These are phyloP conservation scores for Dolichotis patagonum DNA, from an alignment of 2,113 vertebrate genomes.

Conservation along the genomic window DNA sequence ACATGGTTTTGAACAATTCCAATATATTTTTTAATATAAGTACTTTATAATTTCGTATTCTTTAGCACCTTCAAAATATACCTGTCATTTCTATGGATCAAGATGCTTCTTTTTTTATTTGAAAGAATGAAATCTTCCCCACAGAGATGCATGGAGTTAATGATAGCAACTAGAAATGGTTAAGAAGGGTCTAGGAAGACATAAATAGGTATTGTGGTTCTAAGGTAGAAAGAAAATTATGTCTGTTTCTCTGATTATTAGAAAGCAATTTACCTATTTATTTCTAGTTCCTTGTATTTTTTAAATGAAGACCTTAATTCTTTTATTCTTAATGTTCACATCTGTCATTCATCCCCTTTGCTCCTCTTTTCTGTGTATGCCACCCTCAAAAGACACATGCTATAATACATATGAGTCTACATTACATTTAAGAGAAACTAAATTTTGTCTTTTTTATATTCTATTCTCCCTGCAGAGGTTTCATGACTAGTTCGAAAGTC, in stretches of 20 bases:
- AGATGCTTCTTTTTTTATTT: slow-evolving; percentile 66
- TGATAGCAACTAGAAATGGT: background rate
- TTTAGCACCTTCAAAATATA: slow-evolving; percentile 65
- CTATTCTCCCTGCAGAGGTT: background rate
- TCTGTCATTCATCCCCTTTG: background rate
- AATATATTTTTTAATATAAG: slow-evolving; percentile 76
- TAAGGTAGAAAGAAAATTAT: background rate
- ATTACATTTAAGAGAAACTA: background rate
- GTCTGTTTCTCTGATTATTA: slow-evolving; percentile 2
- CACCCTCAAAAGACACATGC: background rate
- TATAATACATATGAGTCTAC: background rate
- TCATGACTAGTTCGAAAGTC: background rate
- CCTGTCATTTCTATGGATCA: slow-evolving; percentile 71
- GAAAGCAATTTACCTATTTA: background rate
- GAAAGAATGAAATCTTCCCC: slow-evolving; percentile 49
- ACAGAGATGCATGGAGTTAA: background rate
- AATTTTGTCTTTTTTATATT: background rate
- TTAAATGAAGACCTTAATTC: background rate
- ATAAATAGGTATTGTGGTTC: slow-evolving; percentile 29
- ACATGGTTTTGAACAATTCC: slow-evolving; percentile 76
- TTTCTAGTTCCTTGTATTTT: background rate
- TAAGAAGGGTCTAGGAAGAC: background rate
- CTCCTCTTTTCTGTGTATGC: background rate
- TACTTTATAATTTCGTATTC: slow-evolving; percentile 71
- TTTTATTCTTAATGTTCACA: background rate